A percentile compares a stretch with the other conserved stretches of the same genome.
phyloP scores from a whole-genome alignment of 2,113 vertebrate genomes.

The Sterna hirundo region DNA sequence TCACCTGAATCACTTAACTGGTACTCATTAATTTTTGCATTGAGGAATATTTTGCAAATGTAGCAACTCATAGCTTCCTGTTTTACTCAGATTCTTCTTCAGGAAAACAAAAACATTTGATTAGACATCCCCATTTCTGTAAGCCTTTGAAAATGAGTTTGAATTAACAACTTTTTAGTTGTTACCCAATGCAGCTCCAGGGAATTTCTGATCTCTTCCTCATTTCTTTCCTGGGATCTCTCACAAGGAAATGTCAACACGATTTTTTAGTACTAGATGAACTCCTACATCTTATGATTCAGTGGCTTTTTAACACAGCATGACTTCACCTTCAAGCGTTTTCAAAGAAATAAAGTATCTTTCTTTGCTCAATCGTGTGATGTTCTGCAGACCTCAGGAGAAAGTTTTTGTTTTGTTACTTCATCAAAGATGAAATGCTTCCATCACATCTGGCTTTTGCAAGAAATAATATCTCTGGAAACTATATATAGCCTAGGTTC shows the following conservation, averaged over 20 bases:
- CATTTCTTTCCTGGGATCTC: neutral
- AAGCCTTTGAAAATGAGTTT: neutral
- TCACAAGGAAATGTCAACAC: accelerated
- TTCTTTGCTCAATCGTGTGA: accelerated
- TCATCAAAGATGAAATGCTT: neutral
- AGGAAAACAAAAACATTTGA: neutral
- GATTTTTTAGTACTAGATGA: neutral
- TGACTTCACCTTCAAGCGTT: neutral
- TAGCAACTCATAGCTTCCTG: neutral
- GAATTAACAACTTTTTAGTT: neutral
- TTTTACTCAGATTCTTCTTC: neutral
- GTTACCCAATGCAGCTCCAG: neutral
- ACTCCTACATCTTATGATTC: neutral
- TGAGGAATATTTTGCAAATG: neutral
- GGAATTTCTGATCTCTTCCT: neutral
- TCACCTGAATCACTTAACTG: neutral
- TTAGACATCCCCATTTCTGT: neutral
- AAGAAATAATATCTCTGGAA: neutral
- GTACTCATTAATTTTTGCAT: neutral
- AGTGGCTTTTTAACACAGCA: neutral
- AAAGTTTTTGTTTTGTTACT: neutral
- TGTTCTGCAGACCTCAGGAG: neutral
- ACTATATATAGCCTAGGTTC: neutral
- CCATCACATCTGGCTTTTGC: neutral
- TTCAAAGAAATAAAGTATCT: neutral